Percentiles rank a stretch among this genome's conserved stretches.
Conservation (phyloP, 2,888 invertebrate genomes). For the Hydrotaea diabolus region DNA sequence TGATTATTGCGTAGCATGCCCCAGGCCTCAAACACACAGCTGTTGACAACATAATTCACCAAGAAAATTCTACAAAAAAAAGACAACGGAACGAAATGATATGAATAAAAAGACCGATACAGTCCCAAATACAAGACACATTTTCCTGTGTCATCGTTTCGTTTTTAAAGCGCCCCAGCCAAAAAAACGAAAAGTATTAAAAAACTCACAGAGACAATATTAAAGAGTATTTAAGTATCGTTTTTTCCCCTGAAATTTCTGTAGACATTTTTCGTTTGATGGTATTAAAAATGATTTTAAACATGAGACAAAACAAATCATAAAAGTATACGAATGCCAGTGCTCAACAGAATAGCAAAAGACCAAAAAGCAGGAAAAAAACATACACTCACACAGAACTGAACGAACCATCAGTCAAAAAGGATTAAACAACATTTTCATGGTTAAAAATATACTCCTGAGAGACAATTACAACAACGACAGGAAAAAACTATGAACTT, state of each 20-base stretch:
- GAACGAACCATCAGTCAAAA: slow-evolving; percentile 55
- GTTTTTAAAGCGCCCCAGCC: slow-evolving; percentile 4
- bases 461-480: too few species aligned
- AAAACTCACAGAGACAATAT: slow-evolving; percentile 39
- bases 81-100: too few species aligned
- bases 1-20: slow-evolving; percentile 21
- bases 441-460: slow-evolving; percentile 49
- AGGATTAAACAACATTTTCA: slow-evolving; percentile 60
- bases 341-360: too few species aligned
- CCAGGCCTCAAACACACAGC: slow-evolving; percentile 69
- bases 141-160: slow-evolving; percentile 12
- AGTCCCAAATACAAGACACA: slow-evolving; percentile 1
- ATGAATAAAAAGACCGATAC: background rate
- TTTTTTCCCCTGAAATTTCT: slow-evolving; percentile 7
- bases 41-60: slow-evolving; percentile 78
- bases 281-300: slow-evolving; percentile 52
- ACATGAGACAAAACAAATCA: slow-evolving; percentile 44
- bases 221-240: slow-evolving; percentile 32
- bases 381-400: background rate
- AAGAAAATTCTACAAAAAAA: slow-evolving; percentile 40
- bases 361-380: too few species aligned
- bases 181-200: slow-evolving; percentile 45
- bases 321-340: background rate
- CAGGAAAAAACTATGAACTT: slow-evolving; percentile 63
- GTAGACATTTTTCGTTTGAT: slow-evolving; percentile 41